Conservation (phyloP, 2,888 invertebrate species). For the Steromphala cineraria region DNA sequence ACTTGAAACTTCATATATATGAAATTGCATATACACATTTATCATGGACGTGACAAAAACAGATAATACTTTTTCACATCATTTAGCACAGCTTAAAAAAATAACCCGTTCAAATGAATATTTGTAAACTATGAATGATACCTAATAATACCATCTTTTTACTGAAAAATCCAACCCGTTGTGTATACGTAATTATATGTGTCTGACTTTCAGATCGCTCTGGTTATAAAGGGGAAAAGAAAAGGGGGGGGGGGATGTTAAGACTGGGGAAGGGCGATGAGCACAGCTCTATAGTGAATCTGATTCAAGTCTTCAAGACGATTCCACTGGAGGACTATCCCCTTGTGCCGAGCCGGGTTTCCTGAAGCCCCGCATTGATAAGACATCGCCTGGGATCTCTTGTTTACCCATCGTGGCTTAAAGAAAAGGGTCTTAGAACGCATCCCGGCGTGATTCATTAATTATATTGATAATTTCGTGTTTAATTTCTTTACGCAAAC, state of each 20-base stretch:
- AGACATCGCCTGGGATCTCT: not conserved
- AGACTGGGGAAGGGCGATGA: not conserved
- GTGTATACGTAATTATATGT: too few species aligned
- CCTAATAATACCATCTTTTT: too few species aligned
- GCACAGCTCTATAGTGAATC: not conserved
- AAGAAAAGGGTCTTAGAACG: constrained; percentile 9
- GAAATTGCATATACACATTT: too few species aligned
- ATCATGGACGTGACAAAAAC: too few species aligned
- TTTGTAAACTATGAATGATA: too few species aligned
- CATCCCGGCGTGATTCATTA: constrained; percentile 26
- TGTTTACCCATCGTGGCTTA: constrained; percentile 10
- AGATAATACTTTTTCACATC: too few species aligned
- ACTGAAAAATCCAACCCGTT: too few species aligned
- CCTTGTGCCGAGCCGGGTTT: not conserved
- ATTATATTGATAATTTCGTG: constrained; percentile 29
- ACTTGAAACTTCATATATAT: too few species aligned
- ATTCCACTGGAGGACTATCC: not conserved
- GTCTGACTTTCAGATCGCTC: too few species aligned
- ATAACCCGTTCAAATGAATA: too few species aligned
- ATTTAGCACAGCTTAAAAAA: too few species aligned
- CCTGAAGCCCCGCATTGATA: constrained; percentile 11
- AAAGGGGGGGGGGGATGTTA: not conserved
- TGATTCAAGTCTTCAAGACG: not conserved
- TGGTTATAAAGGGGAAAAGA: too few species aligned
- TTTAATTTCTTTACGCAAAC: constrained; percentile 31